Percentiles rank a stretch among this genome's conserved stretches.
phyloP scores from a whole-genome alignment of 2,113 vertebrate genomes.

The Thalassoma bifasciatum region DNA sequence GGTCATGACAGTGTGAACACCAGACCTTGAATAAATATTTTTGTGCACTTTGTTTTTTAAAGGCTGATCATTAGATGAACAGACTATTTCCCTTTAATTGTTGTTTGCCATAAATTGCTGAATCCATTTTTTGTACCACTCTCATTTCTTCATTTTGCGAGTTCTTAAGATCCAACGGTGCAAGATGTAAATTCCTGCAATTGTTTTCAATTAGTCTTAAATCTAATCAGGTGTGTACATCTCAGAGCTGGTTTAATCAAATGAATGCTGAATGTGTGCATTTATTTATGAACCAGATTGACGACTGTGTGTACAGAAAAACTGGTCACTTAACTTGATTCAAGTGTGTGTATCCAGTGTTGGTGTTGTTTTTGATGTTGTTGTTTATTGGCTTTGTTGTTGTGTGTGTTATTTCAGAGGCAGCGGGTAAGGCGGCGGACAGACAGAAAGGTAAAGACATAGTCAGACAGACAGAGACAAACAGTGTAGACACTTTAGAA shows the following conservation, averaged over 20 bases:
- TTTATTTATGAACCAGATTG: background rate
- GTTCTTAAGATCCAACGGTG: no score
- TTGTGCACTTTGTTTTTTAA: no score
- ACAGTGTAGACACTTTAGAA: constrained; percentile 13
- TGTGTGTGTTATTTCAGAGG: constrained; percentile 81
- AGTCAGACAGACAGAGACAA: constrained; percentile 41
- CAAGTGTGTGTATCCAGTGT: constrained; percentile 19
- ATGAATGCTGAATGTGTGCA: background rate
- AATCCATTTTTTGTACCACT: no score
- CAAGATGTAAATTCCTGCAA: no score
- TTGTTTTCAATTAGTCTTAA: no score
- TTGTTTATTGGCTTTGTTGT: constrained; percentile 74
- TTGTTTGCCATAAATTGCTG: no score
- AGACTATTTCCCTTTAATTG: no score
- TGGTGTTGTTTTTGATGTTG: constrained; percentile 51
- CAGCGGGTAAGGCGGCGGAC: constrained; percentile 74
- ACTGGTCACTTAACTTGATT: background rate
- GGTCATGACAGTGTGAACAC: no score
- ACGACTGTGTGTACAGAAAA: background rate
- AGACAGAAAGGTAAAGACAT: constrained; percentile 79
- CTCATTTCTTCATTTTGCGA: no score
- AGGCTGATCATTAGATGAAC: no score
- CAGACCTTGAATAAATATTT: no score
- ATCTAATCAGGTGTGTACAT: no score
- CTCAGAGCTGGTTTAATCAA: background rate